phyloP scores from a whole-genome alignment of 23 tunicate species.

The Styela plicata region DNA sequence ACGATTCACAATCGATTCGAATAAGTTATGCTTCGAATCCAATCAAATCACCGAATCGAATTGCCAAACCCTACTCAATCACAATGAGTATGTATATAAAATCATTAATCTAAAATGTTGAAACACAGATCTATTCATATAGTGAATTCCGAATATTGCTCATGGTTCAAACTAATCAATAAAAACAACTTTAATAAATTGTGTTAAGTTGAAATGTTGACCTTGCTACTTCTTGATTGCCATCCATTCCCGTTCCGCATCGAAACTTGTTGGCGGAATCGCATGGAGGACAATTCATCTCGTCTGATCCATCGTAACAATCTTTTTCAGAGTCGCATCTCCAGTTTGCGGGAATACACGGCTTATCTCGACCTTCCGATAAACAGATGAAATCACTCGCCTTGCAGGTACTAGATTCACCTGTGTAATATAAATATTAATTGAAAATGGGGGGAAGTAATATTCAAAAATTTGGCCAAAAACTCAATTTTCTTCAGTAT shows the following conservation, averaged over 20 bases:
- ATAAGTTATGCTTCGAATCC: no score
- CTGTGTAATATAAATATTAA: conserved; percentile 4
- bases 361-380: not conserved
- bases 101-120: no score
- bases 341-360: conserved; percentile 58
- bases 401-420: conserved; percentile 39
- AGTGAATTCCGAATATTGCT: no score
- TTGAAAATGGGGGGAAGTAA: not conserved
- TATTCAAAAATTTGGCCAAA: no score
- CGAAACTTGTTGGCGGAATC: conserved; percentile 29
- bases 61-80: no score
- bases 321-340: conserved; percentile 61
- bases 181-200: no score
- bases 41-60: no score
- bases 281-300: conserved; percentile 58
- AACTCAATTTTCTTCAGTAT: not conserved
- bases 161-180: no score
- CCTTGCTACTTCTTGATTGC: conserved; percentile 11
- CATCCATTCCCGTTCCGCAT: conserved; percentile 35
- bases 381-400: conserved; percentile 49
- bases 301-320: conserved; percentile 56
- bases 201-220: not conserved
- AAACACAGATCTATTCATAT: no score
- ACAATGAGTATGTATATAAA: no score
- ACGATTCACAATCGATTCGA: no score